Evolutionary conservation across 1,140 invertebrate genomes (phyloP).

Genomic region (Caenorhabditis briggsae): DNA sequence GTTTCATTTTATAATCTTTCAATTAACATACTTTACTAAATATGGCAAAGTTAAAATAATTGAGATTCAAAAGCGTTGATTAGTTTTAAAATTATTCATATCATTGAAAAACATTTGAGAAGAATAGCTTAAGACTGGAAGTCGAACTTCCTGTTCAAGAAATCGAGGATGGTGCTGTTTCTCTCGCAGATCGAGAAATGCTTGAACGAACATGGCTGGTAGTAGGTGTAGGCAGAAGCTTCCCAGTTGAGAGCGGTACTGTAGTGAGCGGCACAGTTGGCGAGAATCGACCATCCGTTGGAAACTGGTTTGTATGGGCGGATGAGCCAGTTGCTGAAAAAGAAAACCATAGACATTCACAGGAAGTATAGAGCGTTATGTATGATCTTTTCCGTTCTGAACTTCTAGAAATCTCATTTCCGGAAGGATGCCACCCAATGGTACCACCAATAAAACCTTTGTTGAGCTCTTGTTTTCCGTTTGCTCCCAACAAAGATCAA

Average conservation of each 20-base stretch:
- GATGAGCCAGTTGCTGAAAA: conserved; percentile 44
- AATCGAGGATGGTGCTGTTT: conserved; percentile 42
- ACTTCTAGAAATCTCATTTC: background rate
- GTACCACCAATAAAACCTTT: background rate
- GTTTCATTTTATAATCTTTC: too few species aligned
- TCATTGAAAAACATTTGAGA: too few species aligned
- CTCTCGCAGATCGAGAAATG: conserved; percentile 22
- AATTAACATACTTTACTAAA: too few species aligned
- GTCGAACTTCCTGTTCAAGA: conserved; percentile 38
- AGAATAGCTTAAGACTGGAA: background rate
- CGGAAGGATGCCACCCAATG: background rate
- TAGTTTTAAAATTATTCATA: background rate
- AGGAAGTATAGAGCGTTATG: background rate
- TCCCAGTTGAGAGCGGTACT: conserved; percentile 13
- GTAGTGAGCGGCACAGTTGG: conserved; percentile 48
- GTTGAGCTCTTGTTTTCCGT: background rate
- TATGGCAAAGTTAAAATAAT: too few species aligned
- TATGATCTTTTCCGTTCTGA: background rate
- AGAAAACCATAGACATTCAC: background rate
- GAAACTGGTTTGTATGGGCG: conserved; percentile 38
- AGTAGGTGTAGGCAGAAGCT: conserved; percentile 43
- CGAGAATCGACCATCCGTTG: conserved; percentile 25
- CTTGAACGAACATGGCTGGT: conserved; percentile 39
- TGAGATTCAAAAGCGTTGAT: background rate
- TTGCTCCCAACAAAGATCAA: too few species aligned